Base-by-base conservation (phyloP, 2,797 vertebrate genomes). In the Peromyscus nudipes region DNA sequence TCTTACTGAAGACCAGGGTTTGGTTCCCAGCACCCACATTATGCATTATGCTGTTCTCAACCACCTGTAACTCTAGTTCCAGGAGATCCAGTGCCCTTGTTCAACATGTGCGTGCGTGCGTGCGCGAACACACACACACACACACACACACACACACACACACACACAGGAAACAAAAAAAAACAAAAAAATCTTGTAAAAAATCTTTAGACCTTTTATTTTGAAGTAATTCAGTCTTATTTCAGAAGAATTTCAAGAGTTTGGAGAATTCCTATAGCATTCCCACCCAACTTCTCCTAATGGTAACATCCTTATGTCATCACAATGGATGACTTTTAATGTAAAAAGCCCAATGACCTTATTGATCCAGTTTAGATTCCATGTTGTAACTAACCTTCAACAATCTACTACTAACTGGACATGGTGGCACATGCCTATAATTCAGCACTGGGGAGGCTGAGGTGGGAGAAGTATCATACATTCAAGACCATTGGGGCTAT, bases 201-300 rank as follows among this genome's bases (percentile, higher is more conserved):
- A 67, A 85, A 69, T n/a, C 21, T 52, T 55, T 55, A 80, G 43
- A 11, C 16, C 17, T 92, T 97, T 85, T 46, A 89, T 76, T 93
- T 84, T 93, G 57, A 92, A 85, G 11, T 69, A 92, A 64, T 67
- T 89, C 34, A 88, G 64, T 67, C 34, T 89, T 89, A 69, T 0
- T 85, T 85, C 31, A 79, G 37, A 89, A 92, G 91, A 85, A 67
- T 75, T 80, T 12, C 64, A 80, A 16, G 67, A 76, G 31, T 65
- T 88, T 13, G 10, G 34, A 43, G 91, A 93, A 62, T 81, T 67
- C 14, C 64, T 34, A 40, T 11, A 55, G 25, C 31, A 29, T 9
- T 40, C 71, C 65, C 23, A 86, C 40, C 46, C 1, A 57, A 43
- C 29, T 85, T 67, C 27, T 8, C 29, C 19, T 73, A 46, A 81